Conservation (phyloP, 1,140 invertebrate species). For the Heterodera schachtii region DNA sequence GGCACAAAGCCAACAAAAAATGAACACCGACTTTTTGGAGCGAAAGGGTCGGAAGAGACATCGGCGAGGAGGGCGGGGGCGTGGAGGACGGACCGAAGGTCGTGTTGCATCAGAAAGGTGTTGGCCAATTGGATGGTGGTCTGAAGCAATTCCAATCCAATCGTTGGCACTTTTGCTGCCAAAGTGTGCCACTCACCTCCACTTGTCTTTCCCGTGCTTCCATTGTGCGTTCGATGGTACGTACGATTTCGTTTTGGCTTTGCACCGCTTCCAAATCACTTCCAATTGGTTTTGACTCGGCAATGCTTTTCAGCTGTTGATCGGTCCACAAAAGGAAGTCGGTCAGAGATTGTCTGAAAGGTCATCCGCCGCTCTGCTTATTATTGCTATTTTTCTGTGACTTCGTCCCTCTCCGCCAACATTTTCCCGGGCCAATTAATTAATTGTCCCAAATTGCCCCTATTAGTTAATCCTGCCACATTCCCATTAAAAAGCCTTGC, state of each 20-base stretch:
- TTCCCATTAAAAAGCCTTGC: too few relatives aligned
- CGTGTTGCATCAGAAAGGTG: conserved; percentile 62
- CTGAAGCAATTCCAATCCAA: conserved; percentile 6
- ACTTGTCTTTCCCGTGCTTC: conserved; percentile 54
- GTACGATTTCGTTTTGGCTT: conserved; percentile 48
- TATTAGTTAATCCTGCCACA: too few relatives aligned
- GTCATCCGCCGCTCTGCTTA: neutral
- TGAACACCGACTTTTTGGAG: conserved; percentile 4
- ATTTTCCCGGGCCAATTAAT: too few relatives aligned
- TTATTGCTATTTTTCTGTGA: too few relatives aligned
- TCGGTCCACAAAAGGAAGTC: conserved; percentile 60
- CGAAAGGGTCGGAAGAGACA: neutral
- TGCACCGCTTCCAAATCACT: conserved; percentile 55
- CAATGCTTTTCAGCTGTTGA: conserved; percentile 46
- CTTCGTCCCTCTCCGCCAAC: too few relatives aligned
- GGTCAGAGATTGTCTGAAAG: conserved; percentile 37
- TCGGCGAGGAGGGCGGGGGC: conserved; percentile 25
- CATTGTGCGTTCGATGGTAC: conserved; percentile 53
- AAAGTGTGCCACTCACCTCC: conserved; percentile 1
- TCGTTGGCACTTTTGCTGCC: neutral
- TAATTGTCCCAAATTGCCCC: too few relatives aligned
- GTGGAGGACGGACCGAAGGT: conserved; percentile 57
- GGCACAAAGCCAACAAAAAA: neutral
- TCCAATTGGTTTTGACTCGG: conserved; percentile 54
- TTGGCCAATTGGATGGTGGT: conserved; percentile 55